These are phyloP conservation scores for Heliconius erato DNA, from an alignment of 2,888 invertebrate genomes.

Conservation along the genomic window DNA sequence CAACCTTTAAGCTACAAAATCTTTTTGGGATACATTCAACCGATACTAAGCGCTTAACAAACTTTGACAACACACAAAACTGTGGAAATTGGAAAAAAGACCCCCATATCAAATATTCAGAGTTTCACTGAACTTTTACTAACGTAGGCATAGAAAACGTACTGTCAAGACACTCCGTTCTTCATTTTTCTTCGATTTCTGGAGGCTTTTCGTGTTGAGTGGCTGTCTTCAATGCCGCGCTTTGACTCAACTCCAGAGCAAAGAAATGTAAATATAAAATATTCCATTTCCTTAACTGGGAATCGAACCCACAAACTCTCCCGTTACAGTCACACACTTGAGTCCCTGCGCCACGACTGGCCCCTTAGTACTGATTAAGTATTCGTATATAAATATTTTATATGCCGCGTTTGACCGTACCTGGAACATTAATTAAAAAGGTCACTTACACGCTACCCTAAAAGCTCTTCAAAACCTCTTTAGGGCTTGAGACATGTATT, in stretches of 20 bases:
- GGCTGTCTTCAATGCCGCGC: too few relatives aligned
- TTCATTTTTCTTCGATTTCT: too few relatives aligned
- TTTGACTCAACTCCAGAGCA: too few relatives aligned
- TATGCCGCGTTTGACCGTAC: conserved; percentile 48
- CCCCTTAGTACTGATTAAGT: conserved; percentile 36
- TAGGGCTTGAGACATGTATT: conserved; percentile 51
- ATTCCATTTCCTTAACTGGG: too few relatives aligned
- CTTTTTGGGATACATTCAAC: not conserved
- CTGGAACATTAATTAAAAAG: conserved; percentile 58
- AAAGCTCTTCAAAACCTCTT: conserved; percentile 53
- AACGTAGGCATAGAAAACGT: not conserved
- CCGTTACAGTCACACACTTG: too few relatives aligned
- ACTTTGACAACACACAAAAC: conserved; percentile 31
- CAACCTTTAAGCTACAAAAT: not conserved
- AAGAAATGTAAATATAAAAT: too few relatives aligned
- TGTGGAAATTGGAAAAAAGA: conserved; percentile 38
- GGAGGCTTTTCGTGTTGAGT: too few relatives aligned
- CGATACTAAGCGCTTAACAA: conserved; percentile 4
- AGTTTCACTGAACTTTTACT: conserved; percentile 43
- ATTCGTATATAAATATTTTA: conserved; percentile 54
- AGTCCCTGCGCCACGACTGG: too few relatives aligned
- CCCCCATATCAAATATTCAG: conserved; percentile 47
- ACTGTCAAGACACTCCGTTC: too few relatives aligned
- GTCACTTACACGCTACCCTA: conserved; percentile 51
- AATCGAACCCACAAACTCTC: too few relatives aligned